These are phyloP conservation scores for Ceriagrion tenellum DNA, from an alignment of 2,888 invertebrate species.

Conservation along the genomic window DNA sequence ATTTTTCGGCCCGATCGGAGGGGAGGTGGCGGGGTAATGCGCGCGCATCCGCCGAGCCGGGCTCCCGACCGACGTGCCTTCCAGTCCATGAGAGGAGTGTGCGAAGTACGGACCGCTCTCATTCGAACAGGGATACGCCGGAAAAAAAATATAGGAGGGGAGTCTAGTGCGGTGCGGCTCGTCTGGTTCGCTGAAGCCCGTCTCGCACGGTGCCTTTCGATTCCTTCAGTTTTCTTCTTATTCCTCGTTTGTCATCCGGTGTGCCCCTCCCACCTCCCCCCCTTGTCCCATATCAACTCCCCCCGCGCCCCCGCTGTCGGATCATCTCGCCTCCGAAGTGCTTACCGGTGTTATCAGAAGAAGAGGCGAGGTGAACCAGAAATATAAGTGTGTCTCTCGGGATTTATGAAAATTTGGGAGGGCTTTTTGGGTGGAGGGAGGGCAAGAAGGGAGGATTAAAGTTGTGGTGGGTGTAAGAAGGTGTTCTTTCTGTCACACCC, in stretches of 20 bases:
- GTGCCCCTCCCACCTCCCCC: neutral
- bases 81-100: constrained; percentile 51
- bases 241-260: no score
- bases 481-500: no score
- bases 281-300: no score
- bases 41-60: constrained; percentile 30
- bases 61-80: neutral
- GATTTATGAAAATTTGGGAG: neutral
- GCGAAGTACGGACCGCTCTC: constrained; percentile 19
- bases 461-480: no score
- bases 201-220: neutral
- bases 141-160: neutral
- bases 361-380: neutral
- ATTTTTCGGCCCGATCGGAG: neutral
- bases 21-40: neutral
- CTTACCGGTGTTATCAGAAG: neutral
- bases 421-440: neutral
- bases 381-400: neutral
- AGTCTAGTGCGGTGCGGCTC: neutral
- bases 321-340: neutral
- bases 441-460: neutral
- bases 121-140: neutral
- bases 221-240: neutral
- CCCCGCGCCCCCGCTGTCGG: no score
- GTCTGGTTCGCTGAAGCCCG: neutral